Evolutionary conservation across 2,113 vertebrate genomes (phyloP), one percentile per base, ranked within the genome.

Genomic region (Herpetotheres cachinnans): DNA sequence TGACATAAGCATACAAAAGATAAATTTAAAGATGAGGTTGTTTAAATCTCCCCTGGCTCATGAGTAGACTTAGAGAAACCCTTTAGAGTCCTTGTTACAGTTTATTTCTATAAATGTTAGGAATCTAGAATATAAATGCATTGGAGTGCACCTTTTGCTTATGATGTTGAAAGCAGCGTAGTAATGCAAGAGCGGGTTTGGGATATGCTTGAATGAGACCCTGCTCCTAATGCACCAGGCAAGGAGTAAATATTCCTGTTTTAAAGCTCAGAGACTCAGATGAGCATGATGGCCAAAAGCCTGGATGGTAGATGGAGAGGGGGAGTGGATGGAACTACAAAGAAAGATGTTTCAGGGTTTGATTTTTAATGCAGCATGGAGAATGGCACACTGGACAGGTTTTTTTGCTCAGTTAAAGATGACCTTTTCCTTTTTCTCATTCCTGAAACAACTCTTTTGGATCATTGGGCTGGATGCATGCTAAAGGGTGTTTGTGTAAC

Each of bases 211-310:
- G 5, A 62, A 24, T 47, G 30, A 21, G 29, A 29, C 10, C 7
- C 10, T n/a, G 20, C 19, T 86, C 25, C 7, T 22, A 80, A 50
- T 12, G 17, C 21, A 50, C 6, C 5, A 1, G 6, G 5, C 11
- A 61, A 52, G 59, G 18, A 59, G 9, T 38, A n/a, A 49, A 42
- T 16, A 13, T 65, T 83, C 46, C 15, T 50, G 0, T 55, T 54
- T 62, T 47, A 69, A 73, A 84, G 29, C 17, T 89, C 61, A 70
- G 13, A 52, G 20, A 49, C 30, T 74, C 30, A 12, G 32, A 36
- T 59, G 8, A 42, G 4, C 0, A 0, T 10, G 16, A 73, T 10
- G 19, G 13, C 6, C 22, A 63, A 44, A 78, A 78, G 7, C 32
- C 14, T 86, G 54, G 26, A 26, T 61, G 8, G 6, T 27, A 19